Evolutionary conservation across 2,797 vertebrate genomes (phyloP), one percentile per base, ranked within the genome.

Genomic region (Macropus fuliginosus): DNA sequence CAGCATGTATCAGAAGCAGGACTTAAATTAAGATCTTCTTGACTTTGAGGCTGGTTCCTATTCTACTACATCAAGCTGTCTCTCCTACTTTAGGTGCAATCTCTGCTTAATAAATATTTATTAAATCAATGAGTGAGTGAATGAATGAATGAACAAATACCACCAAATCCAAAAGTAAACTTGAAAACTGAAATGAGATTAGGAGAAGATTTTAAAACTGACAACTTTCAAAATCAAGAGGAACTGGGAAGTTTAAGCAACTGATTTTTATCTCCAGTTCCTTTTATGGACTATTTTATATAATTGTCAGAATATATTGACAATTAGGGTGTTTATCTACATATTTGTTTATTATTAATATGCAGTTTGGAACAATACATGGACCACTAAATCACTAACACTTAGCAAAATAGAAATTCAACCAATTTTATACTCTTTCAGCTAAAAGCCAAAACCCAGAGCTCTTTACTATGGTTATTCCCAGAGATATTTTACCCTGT

Each of bases 171-270:
- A 27, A 87, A 81, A 46, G 40, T 46, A 87, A 87, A 46, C 40
- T 27, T 87, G 40, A 87, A 46, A 87, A 46, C 13, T 87, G 40
- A 46, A 46, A 6, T 91, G 5, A 92, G 62, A 94, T 90, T 91
- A 93, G 3, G n/a, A 96, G 81, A 62, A 91, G 18, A 55, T n/a
- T 2, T 28, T 62, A 74, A 89, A 12, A 93, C 81, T 18, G 94
- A 94, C 91, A 95, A 90, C 91, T 89, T 91, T 95, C 91, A 87
- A 92, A 93, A 21, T 54, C 14, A 54, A n/a, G 90, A 13, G 62
- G 56, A 95, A 94, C 95, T 92, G 56, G 62, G 66, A 95, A 94
- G 0, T 16, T 52, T 54, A 91, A 54, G 31, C 12, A 29, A 54
- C 6, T 55, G 28, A n/a, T 52, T 91, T 91, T 34, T 91, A 16